phyloP scores from a whole-genome alignment of 2,113 vertebrate species.

The Ceyx melanurus region DNA sequence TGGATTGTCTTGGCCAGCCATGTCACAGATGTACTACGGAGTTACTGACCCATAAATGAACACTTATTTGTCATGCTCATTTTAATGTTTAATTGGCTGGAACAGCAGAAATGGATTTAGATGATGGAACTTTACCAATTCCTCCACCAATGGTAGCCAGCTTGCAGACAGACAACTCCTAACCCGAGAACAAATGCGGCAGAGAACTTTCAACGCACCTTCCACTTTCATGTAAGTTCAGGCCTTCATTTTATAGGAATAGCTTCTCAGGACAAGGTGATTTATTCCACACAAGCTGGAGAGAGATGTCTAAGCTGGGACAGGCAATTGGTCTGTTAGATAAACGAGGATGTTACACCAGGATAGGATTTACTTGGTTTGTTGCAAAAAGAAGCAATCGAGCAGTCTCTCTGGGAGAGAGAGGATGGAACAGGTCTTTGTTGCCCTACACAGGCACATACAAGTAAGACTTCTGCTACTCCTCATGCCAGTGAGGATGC shows the following conservation, averaged over 20 bases:
- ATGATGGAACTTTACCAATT: background rate
- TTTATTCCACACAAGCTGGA: background rate
- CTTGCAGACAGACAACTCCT: background rate
- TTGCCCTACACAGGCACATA: background rate
- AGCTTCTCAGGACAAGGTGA: background rate
- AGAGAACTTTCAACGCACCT: background rate
- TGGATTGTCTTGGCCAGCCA: background rate
- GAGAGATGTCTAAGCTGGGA: background rate
- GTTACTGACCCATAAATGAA: constrained; percentile 27
- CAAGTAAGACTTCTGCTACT: background rate
- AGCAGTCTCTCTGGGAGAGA: background rate
- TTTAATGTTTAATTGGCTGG: constrained; percentile 45
- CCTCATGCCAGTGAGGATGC: background rate
- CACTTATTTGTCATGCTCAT: constrained; percentile 35
- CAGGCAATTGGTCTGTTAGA: background rate
- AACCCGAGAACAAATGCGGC: rapidly evolving
- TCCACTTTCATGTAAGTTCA: background rate
- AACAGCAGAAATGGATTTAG: background rate
- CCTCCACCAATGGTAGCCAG: background rate
- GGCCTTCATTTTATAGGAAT: background rate
- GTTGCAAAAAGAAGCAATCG: background rate
- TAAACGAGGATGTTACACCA: background rate
- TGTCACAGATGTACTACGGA: background rate
- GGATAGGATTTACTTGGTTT: background rate
- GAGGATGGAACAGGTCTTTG: background rate